A percentile compares a stretch with the other conserved stretches of the same genome.
Conservation (phyloP, 37 sponge, comb jelly and placozoan genomes). For the Spongilla lacustris region DNA sequence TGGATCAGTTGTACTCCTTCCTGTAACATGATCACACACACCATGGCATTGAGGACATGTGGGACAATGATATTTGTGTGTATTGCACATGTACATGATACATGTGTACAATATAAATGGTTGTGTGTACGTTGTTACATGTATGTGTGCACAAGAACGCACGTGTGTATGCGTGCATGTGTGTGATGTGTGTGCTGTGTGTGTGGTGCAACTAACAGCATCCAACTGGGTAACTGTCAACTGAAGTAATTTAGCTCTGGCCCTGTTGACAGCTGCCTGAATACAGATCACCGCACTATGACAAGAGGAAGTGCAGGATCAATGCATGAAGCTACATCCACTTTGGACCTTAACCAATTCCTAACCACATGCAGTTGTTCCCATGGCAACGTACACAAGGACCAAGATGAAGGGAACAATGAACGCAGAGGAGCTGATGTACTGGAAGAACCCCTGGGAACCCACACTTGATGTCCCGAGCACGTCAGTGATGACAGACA, state of each 20-base stretch:
- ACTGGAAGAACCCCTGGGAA: background rate
- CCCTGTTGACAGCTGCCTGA: background rate
- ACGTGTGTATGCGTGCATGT: constrained; percentile 23
- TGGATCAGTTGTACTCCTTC: background rate
- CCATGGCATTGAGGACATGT: background rate
- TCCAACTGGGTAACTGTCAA: background rate
- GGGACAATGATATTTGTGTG: constrained; percentile 2
- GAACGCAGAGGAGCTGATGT: background rate
- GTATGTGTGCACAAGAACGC: constrained; percentile 16
- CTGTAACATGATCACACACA: background rate
- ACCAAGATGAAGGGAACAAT: background rate
- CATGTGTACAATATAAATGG: background rate
- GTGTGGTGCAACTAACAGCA: background rate
- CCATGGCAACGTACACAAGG: background rate
- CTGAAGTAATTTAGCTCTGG: background rate
- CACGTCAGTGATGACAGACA: background rate
- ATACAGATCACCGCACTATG: background rate
- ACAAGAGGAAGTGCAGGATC: no score
- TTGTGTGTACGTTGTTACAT: background rate
- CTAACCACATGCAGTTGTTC: no score
- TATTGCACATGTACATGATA: background rate
- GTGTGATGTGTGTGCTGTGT: background rate
- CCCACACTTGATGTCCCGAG: background rate
- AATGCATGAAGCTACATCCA: no score
- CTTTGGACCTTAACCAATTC: no score